Evolutionary conservation across 2,797 vertebrate genomes (phyloP).

Genomic region (Aratinga solstitialis): DNA sequence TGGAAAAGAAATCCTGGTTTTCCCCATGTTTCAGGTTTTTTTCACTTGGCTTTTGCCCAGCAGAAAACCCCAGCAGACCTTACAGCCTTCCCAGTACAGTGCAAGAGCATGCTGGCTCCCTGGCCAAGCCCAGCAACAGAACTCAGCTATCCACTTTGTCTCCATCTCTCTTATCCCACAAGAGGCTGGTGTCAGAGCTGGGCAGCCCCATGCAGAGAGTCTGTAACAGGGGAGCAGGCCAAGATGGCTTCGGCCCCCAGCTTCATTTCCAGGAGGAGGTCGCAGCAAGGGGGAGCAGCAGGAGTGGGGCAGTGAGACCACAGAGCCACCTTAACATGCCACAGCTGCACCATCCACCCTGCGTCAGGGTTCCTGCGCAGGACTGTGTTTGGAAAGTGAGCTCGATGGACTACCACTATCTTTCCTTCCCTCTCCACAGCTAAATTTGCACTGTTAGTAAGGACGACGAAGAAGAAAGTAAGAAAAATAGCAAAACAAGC

Average conservation of each 20-base stretch:
- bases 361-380: background rate
- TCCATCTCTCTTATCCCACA: background rate
- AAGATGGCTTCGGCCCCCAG: background rate
- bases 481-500: background rate
- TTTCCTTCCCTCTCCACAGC: background rate
- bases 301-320: rapidly evolving
- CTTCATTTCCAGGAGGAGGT: background rate
- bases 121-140: background rate
- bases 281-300: rapidly evolving
- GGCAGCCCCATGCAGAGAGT: rapidly evolving
- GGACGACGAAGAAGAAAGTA: background rate
- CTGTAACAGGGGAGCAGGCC: rapidly evolving
- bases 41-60: background rate
- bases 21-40: rapidly evolving
- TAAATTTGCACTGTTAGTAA: background rate
- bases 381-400: background rate
- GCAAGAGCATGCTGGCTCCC: rapidly evolving
- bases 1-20: background rate
- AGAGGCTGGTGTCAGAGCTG: background rate
- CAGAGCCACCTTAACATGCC: rapidly evolving
- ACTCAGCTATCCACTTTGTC: background rate
- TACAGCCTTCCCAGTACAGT: rapidly evolving
- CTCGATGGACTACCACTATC: background rate
- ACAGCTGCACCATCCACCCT: background rate
- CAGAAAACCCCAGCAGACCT: background rate